phyloP scores from a whole-genome alignment of 2,888 invertebrate species.

The Dyspetes luteomarginatus region DNA sequence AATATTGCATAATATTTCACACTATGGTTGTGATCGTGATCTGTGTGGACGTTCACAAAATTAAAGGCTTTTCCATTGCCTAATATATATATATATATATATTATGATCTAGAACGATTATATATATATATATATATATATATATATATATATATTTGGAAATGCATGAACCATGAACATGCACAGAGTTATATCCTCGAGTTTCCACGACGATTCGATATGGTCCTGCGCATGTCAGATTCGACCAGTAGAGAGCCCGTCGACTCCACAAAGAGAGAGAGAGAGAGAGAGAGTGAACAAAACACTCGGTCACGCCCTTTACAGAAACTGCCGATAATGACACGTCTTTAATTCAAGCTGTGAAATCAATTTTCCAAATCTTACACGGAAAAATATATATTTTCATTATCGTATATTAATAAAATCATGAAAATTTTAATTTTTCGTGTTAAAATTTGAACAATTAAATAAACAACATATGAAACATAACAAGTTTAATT shows the following conservation, averaged over 20 bases:
- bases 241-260: slow-evolving; percentile 68
- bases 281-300: slow-evolving; percentile 45
- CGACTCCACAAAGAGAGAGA: neutral
- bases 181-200: slow-evolving; percentile 51
- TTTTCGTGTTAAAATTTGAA: too few relatives aligned
- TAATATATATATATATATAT: too few relatives aligned
- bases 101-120: too few relatives aligned
- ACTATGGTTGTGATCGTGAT: neutral
- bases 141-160: slow-evolving; percentile 9
- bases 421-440: too few relatives aligned
- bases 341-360: neutral
- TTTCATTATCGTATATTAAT: neutral
- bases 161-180: slow-evolving; percentile 6
- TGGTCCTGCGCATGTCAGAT: slow-evolving; percentile 75
- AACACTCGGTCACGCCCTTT: slow-evolving; percentile 75
- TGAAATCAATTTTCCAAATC: neutral
- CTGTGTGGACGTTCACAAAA: neutral
- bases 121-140: too few relatives aligned
- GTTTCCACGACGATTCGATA: slow-evolving; percentile 74
- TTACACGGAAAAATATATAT: neutral
- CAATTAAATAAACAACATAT: too few relatives aligned
- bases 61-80: neutral
- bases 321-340: slow-evolving; percentile 56
- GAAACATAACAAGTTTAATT: too few relatives aligned
- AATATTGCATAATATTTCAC: too few relatives aligned